Evolutionary conservation across 2,797 vertebrate species (phyloP), one percentile per base, ranked within the genome.

Genomic region (Manis javanica): DNA sequence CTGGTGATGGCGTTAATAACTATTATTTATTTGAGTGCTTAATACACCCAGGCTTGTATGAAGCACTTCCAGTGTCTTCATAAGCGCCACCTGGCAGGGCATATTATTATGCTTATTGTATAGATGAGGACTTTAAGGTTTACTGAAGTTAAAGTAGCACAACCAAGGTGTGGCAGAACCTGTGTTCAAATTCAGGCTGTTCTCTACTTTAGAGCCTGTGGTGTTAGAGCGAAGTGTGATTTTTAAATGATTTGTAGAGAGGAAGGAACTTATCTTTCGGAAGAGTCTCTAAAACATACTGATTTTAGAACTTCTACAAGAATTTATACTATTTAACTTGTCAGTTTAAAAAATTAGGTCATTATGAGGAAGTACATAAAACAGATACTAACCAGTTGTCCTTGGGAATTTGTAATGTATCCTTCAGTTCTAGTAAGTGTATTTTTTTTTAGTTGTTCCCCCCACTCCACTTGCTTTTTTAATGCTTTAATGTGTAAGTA

Each of bases 201-300:
- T 46, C 59, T 42, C 0, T 69, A 37, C 49, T n/a, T 9, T 31
- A 57, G 34, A 87, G 26, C 57, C 74, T 18, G 5, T 81, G 61
- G 29, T 74, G 53, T 57, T 89, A 74, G 82, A 82, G 24, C 57
- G 86, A 39, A 39, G 23, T 66, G 26, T 78, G 51, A 63, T 68
- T 68, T 84, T 94, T 31, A 83, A 39, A 83, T 93, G 82, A 85
- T 74, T 94, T 89, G 82, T 51, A 90, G 68, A 83, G 29, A 9
- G 19, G 16, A 88, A 66, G 53, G 18, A 86, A 46, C 29, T 77
- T 55, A 34, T 42, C 72, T 31, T 49, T 26, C 14, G 12, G 83
- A 79, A 61, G 46, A 95, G 42, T 46, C 51, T 97, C 63, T 34
- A 79, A 91, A 94, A 85, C 61, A 19, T 66, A 74, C 68, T 42